Conservation (phyloP, 2,888 invertebrate genomes). For the Anoplius nigerrimus region DNA sequence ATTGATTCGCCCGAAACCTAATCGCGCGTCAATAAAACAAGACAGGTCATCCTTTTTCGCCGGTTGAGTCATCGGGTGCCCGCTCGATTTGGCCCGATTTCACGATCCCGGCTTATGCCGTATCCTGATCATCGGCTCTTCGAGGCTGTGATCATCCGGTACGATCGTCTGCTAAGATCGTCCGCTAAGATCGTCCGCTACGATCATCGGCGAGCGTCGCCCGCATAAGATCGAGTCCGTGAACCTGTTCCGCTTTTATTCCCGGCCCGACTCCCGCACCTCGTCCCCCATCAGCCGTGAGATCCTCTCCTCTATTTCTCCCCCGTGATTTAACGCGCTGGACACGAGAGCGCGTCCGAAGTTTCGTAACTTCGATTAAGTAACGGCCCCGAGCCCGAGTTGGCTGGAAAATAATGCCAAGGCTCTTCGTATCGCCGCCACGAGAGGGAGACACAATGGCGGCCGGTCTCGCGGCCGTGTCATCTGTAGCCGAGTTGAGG, state of each 20-base stretch:
- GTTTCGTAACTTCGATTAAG: constrained; percentile 57
- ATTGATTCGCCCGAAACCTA: too few relatives aligned
- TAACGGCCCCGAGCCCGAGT: constrained; percentile 48
- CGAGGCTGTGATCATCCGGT: too few relatives aligned
- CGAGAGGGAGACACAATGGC: constrained; percentile 51
- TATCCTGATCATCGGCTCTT: too few relatives aligned
- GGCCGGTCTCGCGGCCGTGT: constrained; percentile 13
- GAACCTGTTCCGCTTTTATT: constrained; percentile 2
- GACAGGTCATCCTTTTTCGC: too few relatives aligned
- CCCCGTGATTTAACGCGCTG: constrained; percentile 19
- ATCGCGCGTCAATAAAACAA: too few relatives aligned
- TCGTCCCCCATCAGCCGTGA: background rate
- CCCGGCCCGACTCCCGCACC: background rate
- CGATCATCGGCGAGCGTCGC: too few relatives aligned
- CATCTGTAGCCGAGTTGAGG: constrained; percentile 3
- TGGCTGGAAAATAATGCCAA: constrained; percentile 64
- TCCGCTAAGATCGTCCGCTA: too few relatives aligned
- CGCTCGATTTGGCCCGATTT: too few relatives aligned
- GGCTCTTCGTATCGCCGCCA: constrained; percentile 51
- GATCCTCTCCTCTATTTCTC: background rate
- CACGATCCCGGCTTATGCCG: too few relatives aligned
- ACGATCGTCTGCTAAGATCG: too few relatives aligned
- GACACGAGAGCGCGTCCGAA: constrained; percentile 39
- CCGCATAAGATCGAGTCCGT: background rate
- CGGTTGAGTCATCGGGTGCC: too few relatives aligned